phyloP scores from a whole-genome alignment of 2,797 vertebrate species.

The Mastacembelus armatus region DNA sequence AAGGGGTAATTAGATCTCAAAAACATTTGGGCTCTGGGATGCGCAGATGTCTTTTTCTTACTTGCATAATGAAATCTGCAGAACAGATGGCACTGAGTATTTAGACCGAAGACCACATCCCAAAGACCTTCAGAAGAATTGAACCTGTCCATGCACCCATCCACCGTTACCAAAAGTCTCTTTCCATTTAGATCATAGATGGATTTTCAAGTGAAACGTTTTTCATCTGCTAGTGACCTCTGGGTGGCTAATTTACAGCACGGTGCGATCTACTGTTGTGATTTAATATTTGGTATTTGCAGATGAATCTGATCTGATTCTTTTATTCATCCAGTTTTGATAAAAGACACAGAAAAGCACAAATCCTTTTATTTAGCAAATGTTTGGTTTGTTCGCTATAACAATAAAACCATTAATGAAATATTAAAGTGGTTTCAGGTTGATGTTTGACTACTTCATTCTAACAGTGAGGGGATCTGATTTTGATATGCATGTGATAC shows the following conservation, averaged over 20 bases:
- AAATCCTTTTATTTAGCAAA: no score
- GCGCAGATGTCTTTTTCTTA: constrained; percentile 35
- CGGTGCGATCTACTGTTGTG: no score
- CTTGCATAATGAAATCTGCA: constrained; percentile 38
- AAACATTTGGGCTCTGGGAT: constrained; percentile 42
- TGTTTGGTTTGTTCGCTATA: no score
- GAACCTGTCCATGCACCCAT: not conserved
- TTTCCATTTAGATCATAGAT: not conserved
- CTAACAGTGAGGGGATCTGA: no score
- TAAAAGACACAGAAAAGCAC: no score
- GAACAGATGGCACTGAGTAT: constrained; percentile 30
- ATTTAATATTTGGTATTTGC: no score
- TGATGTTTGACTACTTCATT: no score
- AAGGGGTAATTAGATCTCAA: constrained; percentile 58
- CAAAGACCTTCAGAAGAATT: not conserved
- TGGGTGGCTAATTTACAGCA: constrained; percentile 4
- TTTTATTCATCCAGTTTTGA: no score
- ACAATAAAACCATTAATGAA: no score
- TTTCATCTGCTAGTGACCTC: not conserved
- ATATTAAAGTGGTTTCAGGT: no score
- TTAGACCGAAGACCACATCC: constrained; percentile 22
- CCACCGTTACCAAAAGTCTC: not conserved
- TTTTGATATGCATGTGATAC: no score
- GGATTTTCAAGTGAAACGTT: not conserved
- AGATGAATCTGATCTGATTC: no score